phyloP scores from a whole-genome alignment of 2,888 invertebrate genomes.

The Eurytoma adleriae region DNA sequence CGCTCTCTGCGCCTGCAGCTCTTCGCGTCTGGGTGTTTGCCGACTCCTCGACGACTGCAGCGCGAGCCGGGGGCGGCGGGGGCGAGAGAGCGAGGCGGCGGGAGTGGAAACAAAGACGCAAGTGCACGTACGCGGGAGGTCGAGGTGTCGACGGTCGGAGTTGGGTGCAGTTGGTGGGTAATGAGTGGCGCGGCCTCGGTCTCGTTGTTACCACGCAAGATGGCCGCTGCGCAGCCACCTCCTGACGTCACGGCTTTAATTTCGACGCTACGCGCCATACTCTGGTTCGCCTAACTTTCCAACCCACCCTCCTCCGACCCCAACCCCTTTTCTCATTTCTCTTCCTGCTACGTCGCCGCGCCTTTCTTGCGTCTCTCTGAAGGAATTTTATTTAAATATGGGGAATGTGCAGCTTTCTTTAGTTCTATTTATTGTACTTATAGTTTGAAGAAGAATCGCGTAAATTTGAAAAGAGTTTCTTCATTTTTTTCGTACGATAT shows the following conservation, averaged over 20 bases:
- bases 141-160: constrained; percentile 48
- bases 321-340: background rate
- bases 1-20: too few species aligned
- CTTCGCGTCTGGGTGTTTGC: constrained; percentile 29
- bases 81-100: constrained; percentile 29
- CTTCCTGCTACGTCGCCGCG: background rate
- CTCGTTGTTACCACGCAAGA: constrained; percentile 52
- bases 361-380: background rate
- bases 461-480: too few species aligned
- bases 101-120: constrained; percentile 14
- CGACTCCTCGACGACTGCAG: constrained; percentile 27
- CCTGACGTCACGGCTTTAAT: constrained; percentile 6
- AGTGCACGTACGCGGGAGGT: constrained; percentile 1
- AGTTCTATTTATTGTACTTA: too few species aligned
- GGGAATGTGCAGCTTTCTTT: background rate
- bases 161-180: constrained; percentile 44
- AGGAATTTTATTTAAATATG: background rate
- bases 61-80: background rate
- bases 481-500: too few species aligned
- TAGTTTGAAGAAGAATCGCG: too few species aligned
- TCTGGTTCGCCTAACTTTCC: background rate
- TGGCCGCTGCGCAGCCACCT: constrained; percentile 41
- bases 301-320: background rate
- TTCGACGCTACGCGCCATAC: background rate
- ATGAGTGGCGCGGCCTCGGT: constrained; percentile 40